Evolutionary conservation across 1,140 invertebrate genomes (phyloP).

Genomic region (Chlorops oryzae): DNA sequence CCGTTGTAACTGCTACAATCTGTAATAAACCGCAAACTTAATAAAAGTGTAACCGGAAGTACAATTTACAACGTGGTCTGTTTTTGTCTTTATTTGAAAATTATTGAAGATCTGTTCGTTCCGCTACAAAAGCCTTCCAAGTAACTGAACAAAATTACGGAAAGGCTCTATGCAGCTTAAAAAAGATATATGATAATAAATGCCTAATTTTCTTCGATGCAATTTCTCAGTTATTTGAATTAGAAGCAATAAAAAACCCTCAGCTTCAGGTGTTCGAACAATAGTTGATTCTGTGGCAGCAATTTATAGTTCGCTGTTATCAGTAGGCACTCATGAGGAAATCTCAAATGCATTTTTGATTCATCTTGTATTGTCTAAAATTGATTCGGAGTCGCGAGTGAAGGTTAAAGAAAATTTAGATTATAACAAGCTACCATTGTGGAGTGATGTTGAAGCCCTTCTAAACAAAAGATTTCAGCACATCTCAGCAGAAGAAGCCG

Average conservation of each 20-base stretch:
- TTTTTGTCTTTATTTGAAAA: too few species aligned
- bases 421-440: slow-evolving; percentile 7
- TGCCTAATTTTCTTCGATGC: slow-evolving; percentile 7
- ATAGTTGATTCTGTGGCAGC: slow-evolving; percentile 9
- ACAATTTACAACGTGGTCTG: too few species aligned
- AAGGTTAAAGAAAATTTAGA: slow-evolving; percentile 10
- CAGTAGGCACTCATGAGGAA: slow-evolving; percentile 7
- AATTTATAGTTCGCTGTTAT: slow-evolving; percentile 10
- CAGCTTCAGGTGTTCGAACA: slow-evolving; percentile 1
- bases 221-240: too few species aligned
- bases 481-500: slow-evolving; percentile 11
- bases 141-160: slow-evolving; percentile 8
- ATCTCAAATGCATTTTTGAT: slow-evolving; percentile 7
- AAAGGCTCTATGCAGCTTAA: slow-evolving; percentile 10
- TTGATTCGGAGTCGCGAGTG: slow-evolving; percentile 6
- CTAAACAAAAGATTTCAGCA: slow-evolving; percentile 12
- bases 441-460: slow-evolving; percentile 7
- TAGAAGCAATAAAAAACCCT: not conserved
- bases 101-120: too few species aligned
- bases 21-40: too few species aligned
- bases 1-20: too few species aligned
- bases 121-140: slow-evolving; percentile 10
- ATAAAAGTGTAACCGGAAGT: too few species aligned
- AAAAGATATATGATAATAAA: slow-evolving; percentile 11
- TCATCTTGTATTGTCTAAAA: slow-evolving; percentile 12